Evolutionary conservation across 2,888 invertebrate genomes (phyloP).

Genomic region (Rapana venosa): DNA sequence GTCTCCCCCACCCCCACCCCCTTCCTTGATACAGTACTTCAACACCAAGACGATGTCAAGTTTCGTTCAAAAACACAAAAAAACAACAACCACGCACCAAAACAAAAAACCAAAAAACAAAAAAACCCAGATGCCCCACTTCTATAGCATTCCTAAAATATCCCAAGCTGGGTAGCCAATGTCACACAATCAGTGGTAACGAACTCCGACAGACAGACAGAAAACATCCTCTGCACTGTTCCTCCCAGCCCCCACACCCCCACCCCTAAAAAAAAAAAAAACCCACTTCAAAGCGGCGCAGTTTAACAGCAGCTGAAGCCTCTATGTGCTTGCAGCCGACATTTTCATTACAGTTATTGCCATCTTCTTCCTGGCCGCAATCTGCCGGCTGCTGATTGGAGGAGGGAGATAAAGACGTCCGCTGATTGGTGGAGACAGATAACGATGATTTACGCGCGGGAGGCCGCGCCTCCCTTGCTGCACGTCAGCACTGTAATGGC

Average conservation of each 20-base stretch:
- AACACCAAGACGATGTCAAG: too few species aligned
- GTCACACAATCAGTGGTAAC: too few species aligned
- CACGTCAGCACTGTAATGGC: not conserved
- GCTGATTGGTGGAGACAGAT: constrained; percentile 25
- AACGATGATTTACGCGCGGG: constrained; percentile 20
- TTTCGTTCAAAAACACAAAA: too few species aligned
- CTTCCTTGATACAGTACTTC: too few species aligned
- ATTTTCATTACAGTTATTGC: constrained; percentile 24
- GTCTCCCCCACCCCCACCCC: too few species aligned
- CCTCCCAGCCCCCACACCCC: not conserved
- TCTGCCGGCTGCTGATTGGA: constrained; percentile 21
- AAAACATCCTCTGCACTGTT: not conserved
- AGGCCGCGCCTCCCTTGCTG: not conserved
- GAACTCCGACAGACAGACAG: not conserved
- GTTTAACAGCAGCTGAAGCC: not conserved
- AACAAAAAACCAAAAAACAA: not conserved
- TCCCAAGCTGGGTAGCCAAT: too few species aligned
- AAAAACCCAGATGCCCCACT: not conserved
- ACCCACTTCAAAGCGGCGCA: not conserved
- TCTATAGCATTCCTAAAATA: too few species aligned
- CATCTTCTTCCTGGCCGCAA: not conserved
- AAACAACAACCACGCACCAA: not conserved
- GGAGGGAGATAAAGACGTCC: constrained; percentile 2
- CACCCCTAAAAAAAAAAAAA: not conserved
- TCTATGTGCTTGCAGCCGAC: not conserved